Percentiles rank a stretch among this genome's conserved stretches.
Conservation (phyloP, 2,113 vertebrate genomes). For the Eudorcas thomsonii region DNA sequence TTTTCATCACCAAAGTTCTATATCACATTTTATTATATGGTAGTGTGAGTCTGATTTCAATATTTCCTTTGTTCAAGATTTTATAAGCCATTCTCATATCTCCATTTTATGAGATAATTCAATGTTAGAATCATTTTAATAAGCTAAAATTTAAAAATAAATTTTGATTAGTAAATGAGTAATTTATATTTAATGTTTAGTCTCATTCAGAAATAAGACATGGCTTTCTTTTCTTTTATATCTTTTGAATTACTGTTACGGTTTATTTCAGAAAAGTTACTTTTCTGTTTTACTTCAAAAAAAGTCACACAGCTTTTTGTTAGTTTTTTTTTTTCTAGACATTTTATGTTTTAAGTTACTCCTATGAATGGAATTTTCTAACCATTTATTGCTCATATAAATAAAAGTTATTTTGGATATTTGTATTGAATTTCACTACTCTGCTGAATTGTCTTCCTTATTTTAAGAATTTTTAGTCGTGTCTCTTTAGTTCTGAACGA, state of each 20-base stretch:
- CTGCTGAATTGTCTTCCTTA: background rate
- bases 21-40: constrained; percentile 52
- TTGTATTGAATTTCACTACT: background rate
- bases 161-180: constrained; percentile 22
- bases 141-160: constrained; percentile 26
- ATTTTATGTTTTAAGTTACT: background rate
- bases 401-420: background rate
- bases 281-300: background rate
- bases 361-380: background rate
- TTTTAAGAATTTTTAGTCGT: background rate
- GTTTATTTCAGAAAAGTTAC: constrained; percentile 8
- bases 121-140: constrained; percentile 32
- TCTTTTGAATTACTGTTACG: constrained; percentile 18
- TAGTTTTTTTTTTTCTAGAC: background rate
- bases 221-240: background rate
- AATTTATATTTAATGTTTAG: constrained; percentile 13
- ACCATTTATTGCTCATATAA: background rate
- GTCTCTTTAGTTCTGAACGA: background rate
- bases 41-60: constrained; percentile 48
- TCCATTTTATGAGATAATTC: constrained; percentile 45
- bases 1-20: constrained; percentile 42
- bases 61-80: constrained; percentile 48
- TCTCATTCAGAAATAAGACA: background rate
- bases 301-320: background rate
- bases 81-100: constrained; percentile 51